Percentiles rank a stretch among this genome's conserved stretches.
Evolutionary conservation across 2,888 invertebrate species (phyloP).

Genomic region (Leptopterna dolabrata): DNA sequence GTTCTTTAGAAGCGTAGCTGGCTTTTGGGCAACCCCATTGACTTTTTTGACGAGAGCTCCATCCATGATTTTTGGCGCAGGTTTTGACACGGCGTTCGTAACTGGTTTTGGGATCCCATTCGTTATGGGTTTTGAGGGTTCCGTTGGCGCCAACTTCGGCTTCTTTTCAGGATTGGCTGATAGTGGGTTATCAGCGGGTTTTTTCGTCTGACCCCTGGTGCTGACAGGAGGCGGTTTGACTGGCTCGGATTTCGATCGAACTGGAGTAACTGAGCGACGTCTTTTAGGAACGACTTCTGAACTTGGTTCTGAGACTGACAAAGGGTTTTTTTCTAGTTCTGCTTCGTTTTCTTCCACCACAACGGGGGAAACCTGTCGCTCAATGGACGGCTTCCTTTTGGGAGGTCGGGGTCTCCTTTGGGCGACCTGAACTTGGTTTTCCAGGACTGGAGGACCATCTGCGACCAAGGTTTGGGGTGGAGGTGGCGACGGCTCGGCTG

Average conservation of each 20-base stretch:
- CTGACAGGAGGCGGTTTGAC: constrained; percentile 18
- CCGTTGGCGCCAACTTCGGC: background rate
- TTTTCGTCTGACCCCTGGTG: constrained; percentile 45
- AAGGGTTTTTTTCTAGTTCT: background rate
- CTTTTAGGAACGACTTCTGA: constrained; percentile 29
- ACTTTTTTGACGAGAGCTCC: background rate
- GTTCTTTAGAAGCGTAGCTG: constrained; percentile 10
- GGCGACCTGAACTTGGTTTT: constrained; percentile 30
- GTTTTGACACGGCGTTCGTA: constrained; percentile 10
- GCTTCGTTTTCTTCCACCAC: background rate
- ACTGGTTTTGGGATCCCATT: background rate
- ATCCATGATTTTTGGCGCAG: constrained; percentile 29
- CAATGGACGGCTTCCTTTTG: constrained; percentile 50
- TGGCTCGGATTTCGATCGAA: constrained; percentile 33
- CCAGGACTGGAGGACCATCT: constrained; percentile 35
- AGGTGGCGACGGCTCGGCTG: constrained; percentile 37
- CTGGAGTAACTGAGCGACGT: constrained; percentile 43
- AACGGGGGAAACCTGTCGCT: constrained; percentile 19
- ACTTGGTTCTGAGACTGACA: background rate
- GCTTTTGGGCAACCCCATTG: background rate
- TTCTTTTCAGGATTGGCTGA: background rate
- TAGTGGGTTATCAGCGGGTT: background rate
- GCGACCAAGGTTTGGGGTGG: constrained; percentile 55
- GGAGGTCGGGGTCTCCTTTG: constrained; percentile 36
- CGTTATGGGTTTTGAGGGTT: background rate